phyloP scores from a whole-genome alignment of 2,797 vertebrate species.

The Myripristis murdjan region DNA sequence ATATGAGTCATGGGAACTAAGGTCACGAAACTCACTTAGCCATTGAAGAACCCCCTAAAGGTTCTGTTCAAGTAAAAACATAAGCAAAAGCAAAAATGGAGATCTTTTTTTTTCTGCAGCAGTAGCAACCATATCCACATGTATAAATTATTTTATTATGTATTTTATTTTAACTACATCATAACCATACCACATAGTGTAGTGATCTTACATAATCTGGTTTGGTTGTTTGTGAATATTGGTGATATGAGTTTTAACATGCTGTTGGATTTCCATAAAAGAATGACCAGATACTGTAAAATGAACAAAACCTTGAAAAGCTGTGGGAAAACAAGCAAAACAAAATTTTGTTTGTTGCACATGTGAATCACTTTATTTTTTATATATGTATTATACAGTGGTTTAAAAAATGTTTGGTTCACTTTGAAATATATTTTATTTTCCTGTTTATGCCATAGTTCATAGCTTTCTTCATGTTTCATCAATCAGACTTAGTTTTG shows the following conservation, averaged over 20 bases:
- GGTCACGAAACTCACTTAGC: background rate
- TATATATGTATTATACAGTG: slow-evolving; percentile 37
- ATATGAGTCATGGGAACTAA: background rate
- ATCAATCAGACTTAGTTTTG: slow-evolving; percentile 21
- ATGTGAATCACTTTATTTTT: slow-evolving; percentile 75
- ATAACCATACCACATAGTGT: background rate
- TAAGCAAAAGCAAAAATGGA: slow-evolving; percentile 16
- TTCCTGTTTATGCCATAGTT: background rate
- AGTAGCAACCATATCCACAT: too few relatives aligned
- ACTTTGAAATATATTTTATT: slow-evolving; percentile 43
- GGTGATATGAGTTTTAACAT: background rate
- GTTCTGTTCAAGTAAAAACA: background rate
- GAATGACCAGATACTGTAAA: background rate
- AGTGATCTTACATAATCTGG: background rate
- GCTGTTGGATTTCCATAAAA: background rate
- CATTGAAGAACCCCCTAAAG: slow-evolving; percentile 1
- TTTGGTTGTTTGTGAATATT: slow-evolving; percentile 3
- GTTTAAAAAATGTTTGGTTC: slow-evolving; percentile 55
- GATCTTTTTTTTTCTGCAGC: too few relatives aligned
- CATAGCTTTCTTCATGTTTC: slow-evolving; percentile 9
- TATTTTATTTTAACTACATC: too few relatives aligned
- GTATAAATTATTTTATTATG: too few relatives aligned
- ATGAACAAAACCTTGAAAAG: slow-evolving; percentile 8
- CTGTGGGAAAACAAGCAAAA: slow-evolving; percentile 37
- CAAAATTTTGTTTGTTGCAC: slow-evolving; percentile 44